Base-by-base conservation (phyloP, 2,113 vertebrate species). In the Morone chrysops region DNA sequence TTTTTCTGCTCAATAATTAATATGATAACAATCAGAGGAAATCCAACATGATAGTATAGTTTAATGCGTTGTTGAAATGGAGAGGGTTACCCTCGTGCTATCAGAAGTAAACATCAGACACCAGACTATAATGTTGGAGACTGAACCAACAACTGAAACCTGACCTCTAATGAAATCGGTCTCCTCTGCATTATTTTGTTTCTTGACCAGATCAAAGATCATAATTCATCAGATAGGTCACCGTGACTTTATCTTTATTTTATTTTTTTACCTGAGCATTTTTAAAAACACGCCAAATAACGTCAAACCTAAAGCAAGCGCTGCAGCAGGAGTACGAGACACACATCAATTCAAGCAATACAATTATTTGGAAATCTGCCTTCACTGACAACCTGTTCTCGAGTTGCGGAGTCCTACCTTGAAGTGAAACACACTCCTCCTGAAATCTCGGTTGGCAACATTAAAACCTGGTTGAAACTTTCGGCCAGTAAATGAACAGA, bases 401-500 rank as follows among this genome's bases (percentile, higher is more conserved):
- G 69, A 78, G 77, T 83, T 81, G 56, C 84, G 51, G 85, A 78
- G 53, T 77, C 93, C 66, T 94, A 96, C 95, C 95, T 96, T 90
- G 94, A 94, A 87, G 94, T 95, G 92, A 95, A 96, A 94, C 94
- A 95, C 95, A 95, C 94, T 93, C 94, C 94, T 93, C 86, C 95
- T 78, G 93, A 92, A 89, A 93, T 92, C 94, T 96, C 95, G 87
- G 94, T 96, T 75, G 95, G 95, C 92, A 95, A 94, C 95, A 96
- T 96, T 86, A 93, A 95, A 94, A 91, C 70, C 68, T 71, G 80
- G 72, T 6, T 31, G 70, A 74, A 92, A 92, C 78, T 89, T 88
- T 83, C 45, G 61, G 75, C 80, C 84, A 51, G 80, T 66, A 68
- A 87, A 90, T 41, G 82, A 82, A 87, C 68, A 71, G 70, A 74